These are phyloP conservation scores for Daboia siamensis DNA, from an alignment of 2,113 vertebrate genomes.

Conservation along the genomic window DNA sequence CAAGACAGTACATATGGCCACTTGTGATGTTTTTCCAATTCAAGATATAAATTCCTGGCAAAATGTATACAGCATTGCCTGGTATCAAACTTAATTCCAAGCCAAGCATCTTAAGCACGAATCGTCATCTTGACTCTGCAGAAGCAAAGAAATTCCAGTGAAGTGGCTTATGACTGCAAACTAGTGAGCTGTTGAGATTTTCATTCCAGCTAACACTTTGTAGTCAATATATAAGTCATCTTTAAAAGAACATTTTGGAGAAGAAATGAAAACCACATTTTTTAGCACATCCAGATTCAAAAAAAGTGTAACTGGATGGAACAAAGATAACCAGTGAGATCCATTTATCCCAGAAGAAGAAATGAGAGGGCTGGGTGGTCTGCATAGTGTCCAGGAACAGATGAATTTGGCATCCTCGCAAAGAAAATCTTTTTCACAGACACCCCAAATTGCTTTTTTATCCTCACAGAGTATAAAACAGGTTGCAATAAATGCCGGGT, in stretches of 20 bases:
- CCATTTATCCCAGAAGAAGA: conserved; percentile 55
- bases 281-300: conserved; percentile 20
- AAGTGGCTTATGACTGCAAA: neutral
- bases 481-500: conserved; percentile 20
- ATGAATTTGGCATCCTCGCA: conserved; percentile 59
- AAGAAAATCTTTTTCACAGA: conserved; percentile 63
- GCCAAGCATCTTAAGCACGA: neutral
- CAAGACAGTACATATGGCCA: neutral
- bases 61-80: neutral
- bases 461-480: conserved; percentile 48
- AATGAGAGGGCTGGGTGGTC: conserved; percentile 65
- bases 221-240: neutral
- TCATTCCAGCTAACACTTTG: neutral
- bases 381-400: conserved; percentile 55
- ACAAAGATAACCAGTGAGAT: conserved; percentile 45
- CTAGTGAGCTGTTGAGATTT: neutral
- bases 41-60: neutral
- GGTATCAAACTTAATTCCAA: neutral
- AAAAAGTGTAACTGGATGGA: conserved; percentile 25
- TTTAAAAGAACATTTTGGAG: neutral
- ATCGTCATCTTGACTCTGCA: neutral
- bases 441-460: conserved; percentile 48
- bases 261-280: conserved; percentile 38
- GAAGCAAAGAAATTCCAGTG: neutral
- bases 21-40: neutral